phyloP scores from a whole-genome alignment of 2,113 vertebrate species.

The Boulengerochromis microlepis region DNA sequence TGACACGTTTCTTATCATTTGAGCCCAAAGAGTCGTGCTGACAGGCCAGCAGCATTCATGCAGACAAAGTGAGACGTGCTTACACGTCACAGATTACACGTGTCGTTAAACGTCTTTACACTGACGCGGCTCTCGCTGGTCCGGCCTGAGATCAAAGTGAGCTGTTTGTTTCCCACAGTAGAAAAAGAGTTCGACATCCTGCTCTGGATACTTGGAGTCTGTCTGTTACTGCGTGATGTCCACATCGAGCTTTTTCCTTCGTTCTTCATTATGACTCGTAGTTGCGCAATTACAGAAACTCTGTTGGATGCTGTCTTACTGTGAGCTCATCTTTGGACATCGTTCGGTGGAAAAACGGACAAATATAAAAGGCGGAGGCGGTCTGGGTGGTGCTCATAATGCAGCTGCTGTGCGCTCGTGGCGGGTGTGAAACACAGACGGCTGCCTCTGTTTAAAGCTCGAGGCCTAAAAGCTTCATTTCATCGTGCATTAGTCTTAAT shows the following conservation, averaged over 20 bases:
- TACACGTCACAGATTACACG: fast-evolving
- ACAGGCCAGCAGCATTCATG: background rate
- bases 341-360: fast-evolving
- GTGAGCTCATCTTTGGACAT: background rate
- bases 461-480: background rate
- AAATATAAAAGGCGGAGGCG: background rate
- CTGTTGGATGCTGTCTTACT: background rate
- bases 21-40: background rate
- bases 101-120: background rate
- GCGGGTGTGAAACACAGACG: background rate
- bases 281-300: fast-evolving
- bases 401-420: background rate
- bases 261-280: background rate
- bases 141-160: background rate
- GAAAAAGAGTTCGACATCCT: background rate
- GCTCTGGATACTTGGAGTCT: background rate
- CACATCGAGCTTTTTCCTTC: background rate
- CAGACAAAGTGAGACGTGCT: background rate
- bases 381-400: background rate
- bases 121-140: background rate
- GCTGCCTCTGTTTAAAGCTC: background rate
- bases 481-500: background rate
- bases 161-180: background rate
- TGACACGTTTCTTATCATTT: background rate
- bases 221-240: background rate